A percentile compares a stretch with the other conserved stretches of the same genome.
Conservation (phyloP, 1,140 invertebrate genomes). For the Penaeus vannamei region DNA sequence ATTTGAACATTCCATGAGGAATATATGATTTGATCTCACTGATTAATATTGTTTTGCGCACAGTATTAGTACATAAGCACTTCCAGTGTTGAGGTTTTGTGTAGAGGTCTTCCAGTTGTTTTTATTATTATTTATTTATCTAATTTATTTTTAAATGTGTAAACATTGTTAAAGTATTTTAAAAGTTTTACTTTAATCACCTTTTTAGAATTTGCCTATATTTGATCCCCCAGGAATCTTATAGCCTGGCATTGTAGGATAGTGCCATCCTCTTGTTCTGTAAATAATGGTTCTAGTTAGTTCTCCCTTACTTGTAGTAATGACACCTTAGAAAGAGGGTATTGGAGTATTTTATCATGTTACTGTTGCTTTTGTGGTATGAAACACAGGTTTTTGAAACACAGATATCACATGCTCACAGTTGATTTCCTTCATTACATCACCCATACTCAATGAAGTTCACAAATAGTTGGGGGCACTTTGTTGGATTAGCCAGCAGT, state of each 20-base stretch:
- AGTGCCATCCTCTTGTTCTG: neutral
- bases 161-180: no score
- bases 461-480: neutral
- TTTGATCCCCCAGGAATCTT: no score
- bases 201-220: no score
- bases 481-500: neutral
- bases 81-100: no score
- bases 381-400: constrained; percentile 59
- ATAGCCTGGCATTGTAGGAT: neutral
- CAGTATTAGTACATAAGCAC: no score
- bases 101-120: no score
- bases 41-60: no score
- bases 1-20: no score
- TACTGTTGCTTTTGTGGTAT: constrained; percentile 53
- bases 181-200: no score
- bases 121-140: no score
- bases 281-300: neutral
- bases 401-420: constrained; percentile 40
- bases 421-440: constrained; percentile 19
- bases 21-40: no score
- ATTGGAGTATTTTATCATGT: constrained; percentile 51
- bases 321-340: constrained; percentile 21
- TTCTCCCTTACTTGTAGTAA: constrained; percentile 26
- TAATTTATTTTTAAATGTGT: no score
- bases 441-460: neutral